phyloP scores from a whole-genome alignment of 2,113 vertebrate genomes.

The Seriola aureovittata region DNA sequence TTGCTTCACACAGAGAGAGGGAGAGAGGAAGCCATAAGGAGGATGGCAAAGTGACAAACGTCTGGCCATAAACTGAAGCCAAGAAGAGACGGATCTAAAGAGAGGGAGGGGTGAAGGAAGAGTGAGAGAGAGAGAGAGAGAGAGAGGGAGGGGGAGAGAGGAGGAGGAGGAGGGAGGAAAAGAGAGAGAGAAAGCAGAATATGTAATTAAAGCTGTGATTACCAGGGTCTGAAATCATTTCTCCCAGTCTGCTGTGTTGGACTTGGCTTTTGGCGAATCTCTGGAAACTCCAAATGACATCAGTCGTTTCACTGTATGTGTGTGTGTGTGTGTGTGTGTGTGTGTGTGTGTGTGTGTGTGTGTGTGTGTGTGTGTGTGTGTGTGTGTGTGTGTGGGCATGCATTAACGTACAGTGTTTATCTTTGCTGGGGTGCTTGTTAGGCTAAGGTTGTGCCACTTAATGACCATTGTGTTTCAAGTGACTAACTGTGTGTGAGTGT shows the following conservation, averaged over 20 bases:
- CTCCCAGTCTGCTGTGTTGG: conserved; percentile 69
- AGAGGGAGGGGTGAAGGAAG: conserved; percentile 39
- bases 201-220: conserved; percentile 77
- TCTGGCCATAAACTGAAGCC: conserved; percentile 74
- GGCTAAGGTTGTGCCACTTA: background rate
- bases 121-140: background rate
- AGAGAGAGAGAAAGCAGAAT: conserved; percentile 49
- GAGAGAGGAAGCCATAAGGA: conserved; percentile 72
- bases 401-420: background rate
- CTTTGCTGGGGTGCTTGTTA: background rate
- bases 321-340: conserved; percentile 23
- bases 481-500: background rate
- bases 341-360: conserved; percentile 21
- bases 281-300: conserved; percentile 73
- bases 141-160: background rate
- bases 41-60: conserved; percentile 80
- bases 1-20: conserved; percentile 72
- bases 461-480: conserved; percentile 5
- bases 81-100: conserved; percentile 62
- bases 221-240: conserved; percentile 73
- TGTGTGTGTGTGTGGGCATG: conserved; percentile 11
- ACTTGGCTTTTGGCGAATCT: conserved; percentile 53
- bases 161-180: too few relatives aligned
- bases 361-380: conserved; percentile 19
- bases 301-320: conserved; percentile 29